Percentiles rank a stretch among this genome's conserved stretches.
Evolutionary conservation across 2,113 vertebrate species (phyloP).

Genomic region (Barnardius zonarius): DNA sequence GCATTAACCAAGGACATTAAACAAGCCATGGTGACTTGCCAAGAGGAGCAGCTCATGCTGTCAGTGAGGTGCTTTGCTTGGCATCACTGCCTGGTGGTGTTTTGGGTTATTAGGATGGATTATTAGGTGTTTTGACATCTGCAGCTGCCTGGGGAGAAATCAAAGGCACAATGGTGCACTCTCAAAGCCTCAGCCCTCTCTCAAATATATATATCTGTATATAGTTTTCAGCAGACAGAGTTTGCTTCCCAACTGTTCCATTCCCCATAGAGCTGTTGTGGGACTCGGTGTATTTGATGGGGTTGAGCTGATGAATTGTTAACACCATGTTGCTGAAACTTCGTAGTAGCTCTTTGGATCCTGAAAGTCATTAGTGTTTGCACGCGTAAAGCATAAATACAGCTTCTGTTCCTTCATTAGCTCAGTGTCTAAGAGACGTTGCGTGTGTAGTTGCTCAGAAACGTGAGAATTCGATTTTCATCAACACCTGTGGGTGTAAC

Average conservation of each 20-base stretch:
- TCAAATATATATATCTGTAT: neutral
- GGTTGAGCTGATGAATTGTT: neutral
- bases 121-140: neutral
- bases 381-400: neutral
- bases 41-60: neutral
- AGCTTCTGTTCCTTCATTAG: neutral
- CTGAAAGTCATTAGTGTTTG: neutral
- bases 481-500: neutral
- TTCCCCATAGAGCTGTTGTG: neutral
- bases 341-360: neutral
- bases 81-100: neutral
- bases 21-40: fast-evolving
- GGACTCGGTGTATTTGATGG: neutral
- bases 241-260: neutral
- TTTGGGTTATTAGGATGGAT: neutral
- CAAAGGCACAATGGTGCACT: neutral
- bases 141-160: neutral
- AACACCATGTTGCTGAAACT: neutral
- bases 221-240: neutral
- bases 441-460: neutral
- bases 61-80: neutral
- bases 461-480: neutral
- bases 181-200: neutral
- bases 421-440: neutral
- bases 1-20: fast-evolving